Evolutionary conservation across 2,797 vertebrate genomes (phyloP), one percentile per base, ranked within the genome.

Genomic region (Propithecus perrieri): DNA sequence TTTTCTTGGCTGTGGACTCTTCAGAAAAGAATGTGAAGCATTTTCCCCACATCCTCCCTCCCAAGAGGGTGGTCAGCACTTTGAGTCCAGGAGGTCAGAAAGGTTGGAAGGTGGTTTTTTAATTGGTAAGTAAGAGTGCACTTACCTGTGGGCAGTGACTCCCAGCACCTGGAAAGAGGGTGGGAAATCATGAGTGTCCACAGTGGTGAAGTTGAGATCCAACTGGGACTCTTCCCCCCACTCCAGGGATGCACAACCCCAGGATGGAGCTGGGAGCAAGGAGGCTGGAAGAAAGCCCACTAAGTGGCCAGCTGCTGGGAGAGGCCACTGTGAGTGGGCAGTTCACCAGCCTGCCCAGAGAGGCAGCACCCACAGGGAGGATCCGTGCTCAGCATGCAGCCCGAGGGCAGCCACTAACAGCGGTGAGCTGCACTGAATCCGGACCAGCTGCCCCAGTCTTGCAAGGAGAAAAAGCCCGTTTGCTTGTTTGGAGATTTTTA

Each of bases 11-110:
- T 57, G 28, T 92, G 72, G 92, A 93, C 28, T 89, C 97, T 85
- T 97, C 87, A 93, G 80, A 65, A 97, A 97, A 92, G 95, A 97
- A 98, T 98, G 97, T 93, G 65, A 95, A 94, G 55, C 85, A 98
- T 98, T 96, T 96, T 61, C 35, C 59, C 97, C 95, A 97, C 95
- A 97, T 97, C 97, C 97, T 97, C 93, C 87, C 88, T 97, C 94
- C 84, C 88, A 61, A 83, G 74, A 94, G 38, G 33, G 46, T 24
- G 1, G 79, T 69, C 33, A 59, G 43, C 61, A 59, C 33, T 61
- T 96, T 50, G 80, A 74, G 53, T 24, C 41, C 63, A 46, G 30
- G 80, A 93, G 76, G 86, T 61, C 76, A 69, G 26, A 67, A 72
- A 79, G 83, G 72, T 89, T n/a, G 20, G 43, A 72, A 81, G 78